These are phyloP conservation scores for Circaetus gallicus DNA, from an alignment of 2,113 vertebrate species.

Conservation along the genomic window DNA sequence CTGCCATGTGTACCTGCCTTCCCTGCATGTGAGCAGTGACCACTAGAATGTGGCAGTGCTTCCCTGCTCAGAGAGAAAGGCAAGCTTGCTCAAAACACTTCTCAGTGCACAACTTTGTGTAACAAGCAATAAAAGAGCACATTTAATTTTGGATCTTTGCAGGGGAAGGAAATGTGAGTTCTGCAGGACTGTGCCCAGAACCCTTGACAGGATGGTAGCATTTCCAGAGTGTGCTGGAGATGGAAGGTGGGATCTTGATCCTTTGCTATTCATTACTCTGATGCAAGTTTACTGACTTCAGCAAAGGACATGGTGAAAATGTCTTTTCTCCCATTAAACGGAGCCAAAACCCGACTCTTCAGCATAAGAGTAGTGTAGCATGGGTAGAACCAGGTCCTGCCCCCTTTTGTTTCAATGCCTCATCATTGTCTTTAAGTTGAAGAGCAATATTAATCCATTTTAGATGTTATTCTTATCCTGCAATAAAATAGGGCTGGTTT, in stretches of 20 bases:
- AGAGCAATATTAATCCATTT: constrained; percentile 1
- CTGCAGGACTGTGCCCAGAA: not conserved
- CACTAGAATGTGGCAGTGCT: not conserved
- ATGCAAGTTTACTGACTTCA: not conserved
- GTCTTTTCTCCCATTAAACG: not conserved
- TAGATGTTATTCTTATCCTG: not conserved
- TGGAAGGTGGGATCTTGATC: not conserved
- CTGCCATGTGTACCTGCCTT: not conserved
- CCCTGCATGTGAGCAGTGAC: fast-evolving
- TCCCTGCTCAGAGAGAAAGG: not conserved
- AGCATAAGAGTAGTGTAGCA: not conserved
- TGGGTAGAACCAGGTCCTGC: not conserved
- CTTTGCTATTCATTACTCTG: not conserved
- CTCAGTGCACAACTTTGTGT: not conserved
- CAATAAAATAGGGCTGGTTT: not conserved
- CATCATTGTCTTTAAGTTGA: not conserved
- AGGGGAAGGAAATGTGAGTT: not conserved
- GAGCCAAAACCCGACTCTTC: not conserved
- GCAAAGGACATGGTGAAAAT: not conserved
- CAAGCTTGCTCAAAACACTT: not conserved
- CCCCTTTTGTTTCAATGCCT: not conserved
- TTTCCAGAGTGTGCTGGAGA: not conserved
- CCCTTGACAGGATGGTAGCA: not conserved
- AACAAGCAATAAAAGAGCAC: not conserved
- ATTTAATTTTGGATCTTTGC: not conserved